phyloP scores from a whole-genome alignment of 2,888 invertebrate species.

The Plagiodera versicolora region DNA sequence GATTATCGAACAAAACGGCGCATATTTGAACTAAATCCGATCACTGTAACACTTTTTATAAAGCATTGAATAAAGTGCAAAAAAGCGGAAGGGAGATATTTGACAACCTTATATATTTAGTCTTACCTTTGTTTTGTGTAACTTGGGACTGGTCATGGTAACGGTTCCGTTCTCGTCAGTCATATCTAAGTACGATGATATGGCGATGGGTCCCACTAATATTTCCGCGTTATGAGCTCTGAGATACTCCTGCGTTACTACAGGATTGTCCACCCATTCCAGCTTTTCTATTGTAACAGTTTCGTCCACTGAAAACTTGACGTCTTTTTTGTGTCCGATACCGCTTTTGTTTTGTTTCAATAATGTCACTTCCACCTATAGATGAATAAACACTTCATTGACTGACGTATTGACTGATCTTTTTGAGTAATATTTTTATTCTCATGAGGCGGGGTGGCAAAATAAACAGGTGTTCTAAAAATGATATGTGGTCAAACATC shows the following conservation, averaged over 20 bases:
- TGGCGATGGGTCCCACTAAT: constrained; percentile 83
- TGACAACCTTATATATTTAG: background rate
- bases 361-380: constrained; percentile 62
- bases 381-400: too few species aligned
- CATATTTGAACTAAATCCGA: too few species aligned
- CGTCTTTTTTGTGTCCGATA: constrained; percentile 61
- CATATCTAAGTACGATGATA: constrained; percentile 80
- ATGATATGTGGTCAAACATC: too few species aligned
- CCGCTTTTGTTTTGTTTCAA: constrained; percentile 67
- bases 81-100: too few species aligned
- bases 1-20: too few species aligned
- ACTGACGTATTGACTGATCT: too few species aligned
- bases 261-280: constrained; percentile 68
- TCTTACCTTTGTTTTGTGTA: constrained; percentile 67
- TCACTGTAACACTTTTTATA: too few species aligned
- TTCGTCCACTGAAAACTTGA: constrained; percentile 57
- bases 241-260: constrained; percentile 77
- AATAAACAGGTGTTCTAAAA: too few species aligned
- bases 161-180: constrained; percentile 84
- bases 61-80: too few species aligned
- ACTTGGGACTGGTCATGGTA: constrained; percentile 82
- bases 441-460: too few species aligned
- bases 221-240: constrained; percentile 88
- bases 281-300: constrained; percentile 55
- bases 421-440: too few species aligned